A percentile compares a stretch with the other conserved stretches of the same genome.
These are phyloP conservation scores for Gryon sp. DNA, from an alignment of 1,140 invertebrate species.

Conservation along the genomic window DNA sequence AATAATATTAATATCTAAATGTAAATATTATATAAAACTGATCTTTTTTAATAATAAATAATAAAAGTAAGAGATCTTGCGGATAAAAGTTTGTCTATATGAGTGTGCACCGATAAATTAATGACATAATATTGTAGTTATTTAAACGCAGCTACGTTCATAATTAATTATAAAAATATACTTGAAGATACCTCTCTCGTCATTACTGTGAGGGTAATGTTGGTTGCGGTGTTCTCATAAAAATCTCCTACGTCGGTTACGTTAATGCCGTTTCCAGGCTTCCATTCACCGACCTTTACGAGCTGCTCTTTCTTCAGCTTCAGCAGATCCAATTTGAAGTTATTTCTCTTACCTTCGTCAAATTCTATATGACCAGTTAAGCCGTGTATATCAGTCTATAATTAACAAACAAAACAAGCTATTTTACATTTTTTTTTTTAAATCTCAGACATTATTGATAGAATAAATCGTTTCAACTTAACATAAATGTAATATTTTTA, in stretches of 20 bases:
- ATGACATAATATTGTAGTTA: too few species aligned
- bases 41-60: too few species aligned
- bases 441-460: too few species aligned
- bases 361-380: constrained; percentile 94
- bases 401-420: constrained; percentile 35
- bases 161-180: too few species aligned
- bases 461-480: too few species aligned
- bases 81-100: too few species aligned
- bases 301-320: constrained; percentile 89
- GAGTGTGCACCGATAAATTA: too few species aligned
- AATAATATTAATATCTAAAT: too few species aligned
- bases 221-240: constrained; percentile 88
- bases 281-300: constrained; percentile 91
- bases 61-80: too few species aligned
- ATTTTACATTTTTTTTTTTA: background rate
- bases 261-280: constrained; percentile 85
- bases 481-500: background rate
- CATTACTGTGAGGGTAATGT: constrained; percentile 93
- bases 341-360: constrained; percentile 88
- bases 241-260: constrained; percentile 93
- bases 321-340: constrained; percentile 92
- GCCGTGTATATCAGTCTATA: constrained; percentile 88
- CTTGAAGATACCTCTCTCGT: constrained; percentile 87
- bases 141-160: too few species aligned
- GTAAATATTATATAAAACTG: too few species aligned